Conservation (phyloP, 2,888 invertebrate species). For the Volucella inflata region DNA sequence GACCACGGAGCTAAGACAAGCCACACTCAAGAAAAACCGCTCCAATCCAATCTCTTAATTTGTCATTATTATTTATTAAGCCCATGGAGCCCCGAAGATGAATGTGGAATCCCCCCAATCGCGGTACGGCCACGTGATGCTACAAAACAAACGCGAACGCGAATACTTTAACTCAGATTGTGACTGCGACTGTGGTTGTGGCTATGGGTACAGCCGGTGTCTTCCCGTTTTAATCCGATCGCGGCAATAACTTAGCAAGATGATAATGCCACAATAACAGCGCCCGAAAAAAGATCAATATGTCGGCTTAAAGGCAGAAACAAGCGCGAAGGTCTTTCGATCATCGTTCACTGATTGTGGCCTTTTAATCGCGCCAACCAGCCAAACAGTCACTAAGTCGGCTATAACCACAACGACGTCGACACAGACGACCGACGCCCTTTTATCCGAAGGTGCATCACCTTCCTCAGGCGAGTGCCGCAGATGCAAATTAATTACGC, state of each 20-base stretch:
- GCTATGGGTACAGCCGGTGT: constrained; percentile 8
- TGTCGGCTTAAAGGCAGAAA: constrained; percentile 70
- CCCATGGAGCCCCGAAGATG: constrained; percentile 47
- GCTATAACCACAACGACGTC: constrained; percentile 1
- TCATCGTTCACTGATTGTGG: constrained; percentile 65
- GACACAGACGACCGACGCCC: constrained; percentile 24
- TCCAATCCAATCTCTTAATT: constrained; percentile 70
- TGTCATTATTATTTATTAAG: constrained; percentile 76
- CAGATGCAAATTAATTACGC: constrained; percentile 75
- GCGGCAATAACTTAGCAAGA: constrained; percentile 74
- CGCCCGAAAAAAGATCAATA: constrained; percentile 74
- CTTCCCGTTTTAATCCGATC: constrained; percentile 70
- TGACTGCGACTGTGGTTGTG: no score
- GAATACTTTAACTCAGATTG: constrained; percentile 4
- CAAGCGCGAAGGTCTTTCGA: constrained; percentile 67
- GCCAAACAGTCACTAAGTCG: neutral
- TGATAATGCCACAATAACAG: constrained; percentile 75
- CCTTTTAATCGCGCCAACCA: constrained; percentile 50
- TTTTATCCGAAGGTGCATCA: constrained; percentile 53
- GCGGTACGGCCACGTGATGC: constrained; percentile 33
- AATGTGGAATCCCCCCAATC: constrained; percentile 52
- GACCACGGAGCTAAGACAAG: constrained; percentile 27
- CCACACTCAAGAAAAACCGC: constrained; percentile 29
- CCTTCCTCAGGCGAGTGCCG: constrained; percentile 56
- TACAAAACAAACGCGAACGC: constrained; percentile 40